Evolutionary conservation across 2,888 invertebrate species (phyloP), one percentile per base, ranked within the genome.

Genomic region (Corythucha ciliata): DNA sequence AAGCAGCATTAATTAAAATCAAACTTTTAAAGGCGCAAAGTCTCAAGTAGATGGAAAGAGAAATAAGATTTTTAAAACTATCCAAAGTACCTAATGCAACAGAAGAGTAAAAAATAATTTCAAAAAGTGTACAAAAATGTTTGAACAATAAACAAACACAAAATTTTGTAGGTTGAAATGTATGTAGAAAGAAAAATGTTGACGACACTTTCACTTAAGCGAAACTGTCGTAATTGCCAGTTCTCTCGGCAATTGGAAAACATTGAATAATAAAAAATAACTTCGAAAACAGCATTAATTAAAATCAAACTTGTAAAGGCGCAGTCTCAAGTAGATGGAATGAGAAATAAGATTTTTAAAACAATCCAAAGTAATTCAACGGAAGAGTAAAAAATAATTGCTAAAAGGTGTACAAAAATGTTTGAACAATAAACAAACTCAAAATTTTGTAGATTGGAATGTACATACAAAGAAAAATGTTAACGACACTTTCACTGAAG

Each of bases 161-260:
- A 41, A 41, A 41, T 41, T 41, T 41, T 41, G 3, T 25, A 25
- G 25, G 22, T 39, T 21, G 21, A 22, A 39, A 39, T 39, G 39
- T 39, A 39, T 5, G 18, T 21, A 39, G 12, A 39, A 39, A 8
- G 16, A 25, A 41, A 41, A 27, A 41, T 41, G 18, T 6, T n/a
- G n/a, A n/a, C 24, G 4, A 41, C 22, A 41, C 14, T 41, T 41
- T 41, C 41, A 41, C 41, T 41, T 41, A 12, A 41, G 41, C 26
- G 41, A 34, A 34, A 34, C 34, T 4, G 4, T 34, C 10, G 34
- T 34, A 34, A 34, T 6, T 34, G 34, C 18, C 18, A n/a, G n/a
- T n/a, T n/a, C n/a, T n/a, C n/a, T n/a, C n/a, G n/a, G n/a, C n/a
- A n/a, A n/a, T n/a, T n/a, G 6, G 34, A n/a, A n/a, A n/a, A n/a